These are phyloP conservation scores for Phengaris alcon DNA, from an alignment of 2,888 invertebrate genomes.

Conservation along the genomic window DNA sequence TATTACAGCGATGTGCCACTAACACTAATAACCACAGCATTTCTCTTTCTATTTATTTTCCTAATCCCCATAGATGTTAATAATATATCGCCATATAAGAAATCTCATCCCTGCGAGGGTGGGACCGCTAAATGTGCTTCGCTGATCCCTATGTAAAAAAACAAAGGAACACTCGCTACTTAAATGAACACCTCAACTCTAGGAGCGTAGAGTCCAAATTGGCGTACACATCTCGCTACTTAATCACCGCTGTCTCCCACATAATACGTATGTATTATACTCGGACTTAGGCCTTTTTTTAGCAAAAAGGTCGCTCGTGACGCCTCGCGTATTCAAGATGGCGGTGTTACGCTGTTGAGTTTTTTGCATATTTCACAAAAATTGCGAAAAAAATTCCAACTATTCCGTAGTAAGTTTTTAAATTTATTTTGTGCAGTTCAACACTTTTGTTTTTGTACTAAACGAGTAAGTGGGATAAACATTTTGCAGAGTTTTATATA, in stretches of 20 bases:
- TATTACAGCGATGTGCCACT: slow-evolving; percentile 15
- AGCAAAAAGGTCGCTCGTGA: slow-evolving; percentile 64
- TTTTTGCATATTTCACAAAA: slow-evolving; percentile 42
- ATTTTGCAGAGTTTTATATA: slow-evolving; percentile 7
- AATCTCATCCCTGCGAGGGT: slow-evolving; percentile 68
- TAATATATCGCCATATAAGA: slow-evolving; percentile 75
- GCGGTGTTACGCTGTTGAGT: slow-evolving; percentile 50
- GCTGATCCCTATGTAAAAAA: slow-evolving; percentile 63
- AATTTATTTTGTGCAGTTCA: slow-evolving; percentile 28
- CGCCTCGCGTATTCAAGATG: slow-evolving; percentile 74
- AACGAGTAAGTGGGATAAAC: slow-evolving; percentile 5
- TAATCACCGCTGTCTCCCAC: slow-evolving; percentile 68
- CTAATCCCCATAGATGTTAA: slow-evolving; percentile 41
- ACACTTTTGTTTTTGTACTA: slow-evolving; percentile 16
- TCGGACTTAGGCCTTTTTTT: slow-evolving; percentile 70
- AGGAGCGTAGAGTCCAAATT: slow-evolving; percentile 45
- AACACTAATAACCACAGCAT: slow-evolving; percentile 21
- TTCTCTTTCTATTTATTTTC: slow-evolving; percentile 32
- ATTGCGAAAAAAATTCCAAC: slow-evolving; percentile 39
- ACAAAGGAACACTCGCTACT: slow-evolving; percentile 38
- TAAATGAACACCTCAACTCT: slow-evolving; percentile 43
- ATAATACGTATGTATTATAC: slow-evolving; percentile 69
- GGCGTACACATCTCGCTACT: slow-evolving; percentile 45
- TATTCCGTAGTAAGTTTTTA: slow-evolving; percentile 33
- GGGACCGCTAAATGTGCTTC: slow-evolving; percentile 64